A percentile compares a stretch with the other conserved stretches of the same genome.
phyloP scores from a whole-genome alignment of 1,140 invertebrate species.

The Trichomalopsis sarcophagae region DNA sequence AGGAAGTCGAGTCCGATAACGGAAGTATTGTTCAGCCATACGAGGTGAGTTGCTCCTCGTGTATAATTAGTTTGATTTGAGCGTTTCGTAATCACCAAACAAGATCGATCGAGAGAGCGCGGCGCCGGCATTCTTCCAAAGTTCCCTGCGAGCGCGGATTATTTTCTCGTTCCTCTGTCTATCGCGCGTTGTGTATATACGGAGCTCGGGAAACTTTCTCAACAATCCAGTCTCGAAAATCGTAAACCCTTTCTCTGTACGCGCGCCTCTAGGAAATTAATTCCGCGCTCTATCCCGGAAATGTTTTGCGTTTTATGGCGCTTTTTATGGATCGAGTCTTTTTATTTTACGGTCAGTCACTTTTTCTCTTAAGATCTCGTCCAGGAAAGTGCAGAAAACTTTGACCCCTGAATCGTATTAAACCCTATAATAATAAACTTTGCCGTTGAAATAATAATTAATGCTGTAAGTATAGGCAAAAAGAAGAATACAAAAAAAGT shows the following conservation, averaged over 20 bases:
- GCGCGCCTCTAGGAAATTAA: neutral
- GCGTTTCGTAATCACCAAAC: neutral
- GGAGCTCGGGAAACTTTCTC: neutral
- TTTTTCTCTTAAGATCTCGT: neutral
- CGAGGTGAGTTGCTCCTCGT: too few species aligned
- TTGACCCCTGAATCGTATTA: too few species aligned
- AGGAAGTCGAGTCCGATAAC: too few species aligned
- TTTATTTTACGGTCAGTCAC: neutral
- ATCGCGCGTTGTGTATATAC: neutral
- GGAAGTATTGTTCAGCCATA: too few species aligned
- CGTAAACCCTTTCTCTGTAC: neutral
- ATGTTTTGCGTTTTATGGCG: neutral
- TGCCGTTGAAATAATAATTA: too few species aligned
- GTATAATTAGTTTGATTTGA: conserved; percentile 1
- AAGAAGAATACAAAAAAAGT: too few species aligned
- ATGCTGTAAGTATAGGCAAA: too few species aligned
- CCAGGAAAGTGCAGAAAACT: too few species aligned
- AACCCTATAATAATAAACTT: too few species aligned
- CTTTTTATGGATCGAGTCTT: neutral
- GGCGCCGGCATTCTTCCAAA: neutral
- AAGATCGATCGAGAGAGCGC: neutral
- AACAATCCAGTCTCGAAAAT: conserved; percentile 1
- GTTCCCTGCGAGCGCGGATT: neutral
- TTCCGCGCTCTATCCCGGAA: neutral
- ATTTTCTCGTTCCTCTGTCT: neutral